Evolutionary conservation across 2,888 invertebrate genomes (phyloP).

Genomic region (Brachylomia viminalis): DNA sequence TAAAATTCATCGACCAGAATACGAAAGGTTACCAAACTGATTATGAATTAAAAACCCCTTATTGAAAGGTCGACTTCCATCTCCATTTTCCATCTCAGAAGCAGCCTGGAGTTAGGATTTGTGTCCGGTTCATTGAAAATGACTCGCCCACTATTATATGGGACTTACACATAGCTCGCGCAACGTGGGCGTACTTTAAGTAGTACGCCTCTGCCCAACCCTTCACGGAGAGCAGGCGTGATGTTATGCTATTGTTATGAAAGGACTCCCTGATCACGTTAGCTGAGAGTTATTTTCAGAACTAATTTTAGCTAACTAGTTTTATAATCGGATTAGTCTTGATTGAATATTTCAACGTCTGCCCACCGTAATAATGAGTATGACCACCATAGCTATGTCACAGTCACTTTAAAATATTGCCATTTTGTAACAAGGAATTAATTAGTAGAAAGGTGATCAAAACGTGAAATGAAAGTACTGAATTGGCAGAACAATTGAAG

Average conservation of each 20-base stretch:
- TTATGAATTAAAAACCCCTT: background rate
- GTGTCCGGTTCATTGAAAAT: too few relatives aligned
- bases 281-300: background rate
- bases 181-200: too few relatives aligned
- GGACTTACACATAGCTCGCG: too few relatives aligned
- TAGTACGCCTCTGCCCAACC: background rate
- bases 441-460: background rate
- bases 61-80: background rate
- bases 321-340: background rate
- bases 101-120: too few relatives aligned
- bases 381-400: background rate
- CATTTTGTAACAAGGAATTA: background rate
- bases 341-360: background rate
- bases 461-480: background rate
- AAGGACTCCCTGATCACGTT: background rate
- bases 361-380: background rate
- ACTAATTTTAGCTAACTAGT: background rate
- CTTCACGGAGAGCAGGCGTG: background rate
- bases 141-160: too few relatives aligned
- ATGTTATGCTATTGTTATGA: background rate
- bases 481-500: too few relatives aligned
- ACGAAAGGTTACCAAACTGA: background rate
- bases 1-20: slow-evolving; percentile 13
- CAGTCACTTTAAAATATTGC: slow-evolving; percentile 1
- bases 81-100: background rate